These are phyloP conservation scores for Synchiropus splendidus DNA, from an alignment of 2,113 vertebrate genomes.

Conservation along the genomic window DNA sequence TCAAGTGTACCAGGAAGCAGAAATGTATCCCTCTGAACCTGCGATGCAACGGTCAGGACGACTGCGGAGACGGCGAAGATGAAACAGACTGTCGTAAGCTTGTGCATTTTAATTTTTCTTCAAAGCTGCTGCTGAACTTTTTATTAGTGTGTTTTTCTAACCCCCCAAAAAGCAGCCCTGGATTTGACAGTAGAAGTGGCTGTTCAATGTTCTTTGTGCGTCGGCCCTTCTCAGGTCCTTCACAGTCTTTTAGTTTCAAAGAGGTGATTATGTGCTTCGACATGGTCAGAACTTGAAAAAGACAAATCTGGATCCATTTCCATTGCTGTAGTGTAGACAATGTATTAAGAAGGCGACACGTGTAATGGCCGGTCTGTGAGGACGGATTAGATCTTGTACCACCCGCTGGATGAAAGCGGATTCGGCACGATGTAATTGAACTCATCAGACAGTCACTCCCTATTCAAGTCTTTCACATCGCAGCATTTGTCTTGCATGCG, in stretches of 20 bases:
- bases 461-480: constrained; percentile 32
- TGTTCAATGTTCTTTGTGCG: too few relatives aligned
- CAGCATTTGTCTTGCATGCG: constrained; percentile 45
- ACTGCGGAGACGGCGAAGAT: constrained; percentile 93
- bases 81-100: constrained; percentile 93
- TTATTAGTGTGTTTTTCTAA: too few relatives aligned
- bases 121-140: too few relatives aligned
- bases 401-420: constrained; percentile 35
- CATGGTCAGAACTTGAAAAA: too few relatives aligned
- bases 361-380: constrained; percentile 28
- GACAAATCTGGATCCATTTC: too few relatives aligned
- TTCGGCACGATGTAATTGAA: constrained; percentile 36
- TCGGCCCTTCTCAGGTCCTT: too few relatives aligned
- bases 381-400: constrained; percentile 48
- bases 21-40: constrained; percentile 95
- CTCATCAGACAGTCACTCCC: constrained; percentile 42
- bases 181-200: too few relatives aligned
- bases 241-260: too few relatives aligned
- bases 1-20: constrained; percentile 90
- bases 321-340: too few relatives aligned
- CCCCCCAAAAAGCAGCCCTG: constrained; percentile 9
- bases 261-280: too few relatives aligned
- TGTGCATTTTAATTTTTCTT: neutral
- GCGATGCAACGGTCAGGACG: constrained; percentile 92
- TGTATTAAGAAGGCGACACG: too few relatives aligned